phyloP scores from a whole-genome alignment of 2,888 invertebrate species.

The Tenthredo notha region DNA sequence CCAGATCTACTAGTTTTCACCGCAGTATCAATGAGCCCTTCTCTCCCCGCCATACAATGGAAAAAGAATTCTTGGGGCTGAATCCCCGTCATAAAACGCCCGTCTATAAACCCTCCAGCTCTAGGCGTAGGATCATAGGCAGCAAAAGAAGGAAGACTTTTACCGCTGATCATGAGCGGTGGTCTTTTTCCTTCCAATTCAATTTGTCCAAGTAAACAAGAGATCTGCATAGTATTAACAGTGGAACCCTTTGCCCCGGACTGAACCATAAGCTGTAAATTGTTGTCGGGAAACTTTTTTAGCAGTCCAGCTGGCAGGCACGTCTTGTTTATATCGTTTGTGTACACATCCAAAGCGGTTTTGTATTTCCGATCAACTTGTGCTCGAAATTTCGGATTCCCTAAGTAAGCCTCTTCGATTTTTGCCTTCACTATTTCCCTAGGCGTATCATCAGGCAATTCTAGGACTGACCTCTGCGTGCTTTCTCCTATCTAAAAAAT shows the following conservation, averaged over 20 bases:
- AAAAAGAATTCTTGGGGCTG: constrained; percentile 99
- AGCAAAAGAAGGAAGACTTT: constrained; percentile 94
- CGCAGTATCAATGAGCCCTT: constrained; percentile 99
- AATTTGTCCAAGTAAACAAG: constrained; percentile 98
- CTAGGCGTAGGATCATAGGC: constrained; percentile 93
- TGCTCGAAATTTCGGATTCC: constrained; percentile 88
- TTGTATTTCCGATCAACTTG: constrained; percentile 93
- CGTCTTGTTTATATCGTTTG: constrained; percentile 93
- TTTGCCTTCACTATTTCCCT: constrained; percentile 83
- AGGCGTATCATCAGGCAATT: constrained; percentile 82
- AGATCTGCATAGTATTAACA: constrained; percentile 99
- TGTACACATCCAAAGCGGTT: constrained; percentile 88
- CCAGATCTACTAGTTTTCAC: constrained; percentile 99
- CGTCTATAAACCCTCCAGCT: constrained; percentile 98
- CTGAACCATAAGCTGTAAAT: constrained; percentile 98
- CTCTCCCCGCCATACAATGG: constrained; percentile 99
- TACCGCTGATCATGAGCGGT: constrained; percentile 95
- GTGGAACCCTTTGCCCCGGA: constrained; percentile 99
- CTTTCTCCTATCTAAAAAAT: constrained; percentile 80
- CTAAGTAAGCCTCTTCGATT: constrained; percentile 85
- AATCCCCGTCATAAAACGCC: constrained; percentile 99
- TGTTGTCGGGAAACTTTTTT: constrained; percentile 94
- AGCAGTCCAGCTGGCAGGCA: constrained; percentile 93
- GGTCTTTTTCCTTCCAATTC: constrained; percentile 99
- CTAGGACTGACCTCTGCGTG: constrained; percentile 86